These are phyloP conservation scores for Mimumesa dahlbomi DNA, from an alignment of 2,888 invertebrate species.

Conservation along the genomic window DNA sequence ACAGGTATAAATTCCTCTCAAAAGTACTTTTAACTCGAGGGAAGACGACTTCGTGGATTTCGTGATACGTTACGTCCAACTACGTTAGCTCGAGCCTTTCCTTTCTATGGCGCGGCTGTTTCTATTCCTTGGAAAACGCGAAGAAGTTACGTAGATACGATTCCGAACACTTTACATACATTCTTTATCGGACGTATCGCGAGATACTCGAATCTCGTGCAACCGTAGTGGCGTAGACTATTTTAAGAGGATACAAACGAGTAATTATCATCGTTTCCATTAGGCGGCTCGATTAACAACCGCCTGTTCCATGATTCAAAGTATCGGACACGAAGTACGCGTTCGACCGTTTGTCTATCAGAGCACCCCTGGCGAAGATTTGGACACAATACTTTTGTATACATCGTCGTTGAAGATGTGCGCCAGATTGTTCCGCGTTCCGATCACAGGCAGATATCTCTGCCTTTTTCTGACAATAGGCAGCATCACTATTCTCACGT, in stretches of 20 bases:
- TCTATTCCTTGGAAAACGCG: too few relatives aligned
- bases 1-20: conserved; percentile 85
- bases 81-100: too few relatives aligned
- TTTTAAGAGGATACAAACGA: too few relatives aligned
- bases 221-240: too few relatives aligned
- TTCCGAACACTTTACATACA: too few relatives aligned
- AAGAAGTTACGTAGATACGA: too few relatives aligned
- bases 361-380: conserved; percentile 87
- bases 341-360: conserved; percentile 91
- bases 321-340: conserved; percentile 89
- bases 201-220: too few relatives aligned
- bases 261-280: conserved; percentile 73
- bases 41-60: too few relatives aligned
- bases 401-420: conserved; percentile 88
- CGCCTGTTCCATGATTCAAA: conserved; percentile 87
- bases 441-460: conserved; percentile 87
- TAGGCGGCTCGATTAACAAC: conserved; percentile 89
- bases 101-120: too few relatives aligned
- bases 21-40: too few relatives aligned
- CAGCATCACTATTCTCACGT: conserved; percentile 84
- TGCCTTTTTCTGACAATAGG: conserved; percentile 84
- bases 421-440: conserved; percentile 88
- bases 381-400: conserved; percentile 89
- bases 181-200: too few relatives aligned
- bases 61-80: too few relatives aligned